Percentiles rank a stretch among this genome's conserved stretches.
phyloP scores from a whole-genome alignment of 2,113 vertebrate genomes.

The Chauna torquata region DNA sequence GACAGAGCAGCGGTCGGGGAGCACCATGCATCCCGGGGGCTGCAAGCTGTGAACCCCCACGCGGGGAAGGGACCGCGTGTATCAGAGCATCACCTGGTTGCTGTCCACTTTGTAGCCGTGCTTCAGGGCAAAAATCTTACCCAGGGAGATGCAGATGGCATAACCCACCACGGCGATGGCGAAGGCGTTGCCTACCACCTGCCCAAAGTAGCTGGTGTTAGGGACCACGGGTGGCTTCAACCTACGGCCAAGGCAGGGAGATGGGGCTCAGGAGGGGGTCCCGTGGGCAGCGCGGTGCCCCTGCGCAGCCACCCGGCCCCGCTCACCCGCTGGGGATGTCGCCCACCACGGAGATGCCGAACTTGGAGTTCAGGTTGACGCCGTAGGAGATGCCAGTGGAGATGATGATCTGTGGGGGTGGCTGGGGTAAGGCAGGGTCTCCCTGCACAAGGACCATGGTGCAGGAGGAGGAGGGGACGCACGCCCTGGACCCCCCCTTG shows the following conservation, averaged over 20 bases:
- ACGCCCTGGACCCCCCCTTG: not conserved
- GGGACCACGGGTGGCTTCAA: constrained; percentile 82
- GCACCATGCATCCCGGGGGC: not conserved
- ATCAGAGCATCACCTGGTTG: constrained; percentile 85
- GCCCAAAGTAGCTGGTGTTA: constrained; percentile 66
- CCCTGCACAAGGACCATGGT: not conserved
- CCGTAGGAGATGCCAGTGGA: constrained; percentile 87
- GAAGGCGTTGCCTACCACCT: constrained; percentile 88
- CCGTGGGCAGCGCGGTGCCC: fast-evolving
- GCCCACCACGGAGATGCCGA: constrained; percentile 84
- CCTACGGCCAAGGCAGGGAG: constrained; percentile 67
- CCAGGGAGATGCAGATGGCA: constrained; percentile 92
- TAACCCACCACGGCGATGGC: constrained; percentile 92
- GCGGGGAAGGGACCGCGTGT: fast-evolving
- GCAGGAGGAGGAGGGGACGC: not conserved
- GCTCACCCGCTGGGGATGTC: constrained; percentile 88
- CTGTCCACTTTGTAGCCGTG: constrained; percentile 96
- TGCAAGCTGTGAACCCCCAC: not conserved
- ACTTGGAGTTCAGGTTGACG: constrained; percentile 61
- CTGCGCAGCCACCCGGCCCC: not conserved
- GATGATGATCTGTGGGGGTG: constrained; percentile 79
- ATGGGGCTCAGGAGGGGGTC: not conserved
- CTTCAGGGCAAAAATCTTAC: constrained; percentile 92
- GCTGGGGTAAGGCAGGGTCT: not conserved
- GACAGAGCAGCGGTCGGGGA: not conserved